Base-by-base conservation (phyloP, 2,888 invertebrate genomes). In the Biston betularia region DNA sequence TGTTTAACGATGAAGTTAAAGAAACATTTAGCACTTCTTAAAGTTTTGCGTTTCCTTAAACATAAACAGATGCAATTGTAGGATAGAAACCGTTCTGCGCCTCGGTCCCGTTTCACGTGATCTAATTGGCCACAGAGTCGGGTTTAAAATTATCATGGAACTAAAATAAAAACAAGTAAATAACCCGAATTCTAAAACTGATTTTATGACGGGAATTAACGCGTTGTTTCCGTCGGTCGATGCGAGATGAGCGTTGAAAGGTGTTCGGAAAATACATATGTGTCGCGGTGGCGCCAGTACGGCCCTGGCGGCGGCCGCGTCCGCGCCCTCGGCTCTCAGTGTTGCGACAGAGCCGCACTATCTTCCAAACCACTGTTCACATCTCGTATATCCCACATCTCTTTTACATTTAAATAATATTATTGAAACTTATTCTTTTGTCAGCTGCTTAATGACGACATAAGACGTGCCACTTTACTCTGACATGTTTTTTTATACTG, bases 141-240 rank as follows among this genome's bases (percentile, higher is more conserved):
- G 78, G 90, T 92, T 91, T 90, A 93, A 93, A 93, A 92, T 91
- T 89, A 92, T 90, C 92, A 88, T 89, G 88, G 83, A 89, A 87
- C 92, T 90, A 88, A 92, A 92, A 93, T 92, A 92, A 92, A 93
- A 92, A 91, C 89, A 93, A 92, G 92, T 92, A 93, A 93, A 93
- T 92, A 92, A 92, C 90, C 92, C 89, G 90, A 91, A 92, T 93
- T 92, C 93, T 93, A 92, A 93, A 93, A 91, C 88, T 88, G 93
- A 93, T 93, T 93, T 93, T 93, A 93, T 92, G 93, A 93, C 92
- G 92, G 90, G 93, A 93, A 93, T 93, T 93, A 93, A 93, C 93
- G 92, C 89, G 92, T 93, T 92, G 92, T 93, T 93, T 93, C 93
- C 93, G 93, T 89, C 92, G 90, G 89, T 88, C 87, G 92, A 90